phyloP scores from a whole-genome alignment of 2,888 invertebrate species.

The Subacronicta megacephala region DNA sequence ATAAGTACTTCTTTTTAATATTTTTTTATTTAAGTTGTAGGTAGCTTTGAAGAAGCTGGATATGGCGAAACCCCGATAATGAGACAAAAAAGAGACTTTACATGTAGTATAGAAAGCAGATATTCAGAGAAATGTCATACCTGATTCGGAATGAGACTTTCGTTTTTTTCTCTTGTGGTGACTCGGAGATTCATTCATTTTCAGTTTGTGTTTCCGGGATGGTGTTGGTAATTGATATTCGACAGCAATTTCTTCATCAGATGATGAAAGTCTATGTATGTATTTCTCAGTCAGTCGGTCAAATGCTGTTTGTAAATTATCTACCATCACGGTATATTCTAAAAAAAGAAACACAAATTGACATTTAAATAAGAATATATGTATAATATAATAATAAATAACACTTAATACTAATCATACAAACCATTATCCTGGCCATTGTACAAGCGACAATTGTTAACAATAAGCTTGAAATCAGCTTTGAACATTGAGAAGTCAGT shows the following conservation, averaged over 20 bases:
- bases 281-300: constrained; percentile 95
- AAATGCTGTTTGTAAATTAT: constrained; percentile 94
- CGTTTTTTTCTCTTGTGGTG: constrained; percentile 81
- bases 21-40: too few species aligned
- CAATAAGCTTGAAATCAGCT: constrained; percentile 96
- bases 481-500: constrained; percentile 94
- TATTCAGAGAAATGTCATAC: constrained; percentile 54
- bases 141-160: constrained; percentile 77
- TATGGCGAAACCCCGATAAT: too few species aligned
- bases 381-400: background rate
- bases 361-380: background rate
- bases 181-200: constrained; percentile 76
- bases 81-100: too few species aligned
- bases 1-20: too few species aligned
- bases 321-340: constrained; percentile 97
- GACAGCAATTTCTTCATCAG: constrained; percentile 93
- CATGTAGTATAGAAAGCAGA: too few species aligned
- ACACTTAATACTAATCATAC: too few species aligned
- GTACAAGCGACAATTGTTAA: constrained; percentile 97
- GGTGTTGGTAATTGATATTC: constrained; percentile 90
- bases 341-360: constrained; percentile 51
- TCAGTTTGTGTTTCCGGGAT: constrained; percentile 82
- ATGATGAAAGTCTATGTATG: constrained; percentile 94
- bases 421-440: constrained; percentile 98
- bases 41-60: too few species aligned